phyloP scores from a whole-genome alignment of 2,888 invertebrate species.

The Caenorhabditis doughertyi region DNA sequence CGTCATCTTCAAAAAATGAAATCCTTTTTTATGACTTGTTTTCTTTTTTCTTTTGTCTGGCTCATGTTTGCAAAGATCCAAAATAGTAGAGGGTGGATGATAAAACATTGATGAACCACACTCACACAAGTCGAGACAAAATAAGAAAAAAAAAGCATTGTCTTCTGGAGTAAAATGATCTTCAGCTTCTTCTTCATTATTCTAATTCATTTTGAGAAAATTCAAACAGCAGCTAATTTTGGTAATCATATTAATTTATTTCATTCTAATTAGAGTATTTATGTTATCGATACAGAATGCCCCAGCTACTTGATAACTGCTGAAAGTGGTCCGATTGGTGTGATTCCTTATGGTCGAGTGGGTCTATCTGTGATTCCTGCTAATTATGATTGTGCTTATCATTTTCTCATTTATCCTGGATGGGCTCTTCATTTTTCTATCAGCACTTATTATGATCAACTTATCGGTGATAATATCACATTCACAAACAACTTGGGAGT shows the following conservation, averaged over 20 bases:
- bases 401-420: conserved; percentile 46
- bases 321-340: conserved; percentile 49
- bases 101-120: conserved; percentile 46
- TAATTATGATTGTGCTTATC: conserved; percentile 35
- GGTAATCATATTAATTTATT: background rate
- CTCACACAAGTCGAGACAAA: background rate
- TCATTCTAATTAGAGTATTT: background rate
- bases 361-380: conserved; percentile 57
- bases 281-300: conserved; percentile 19
- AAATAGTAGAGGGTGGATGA: conserved; percentile 39
- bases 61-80: conserved; percentile 12
- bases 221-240: background rate
- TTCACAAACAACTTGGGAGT: conserved; percentile 49
- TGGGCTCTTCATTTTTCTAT: conserved; percentile 56
- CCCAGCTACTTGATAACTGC: conserved; percentile 36
- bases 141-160: conserved; percentile 1
- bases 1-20: background rate
- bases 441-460: conserved; percentile 49
- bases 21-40: conserved; percentile 9
- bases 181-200: conserved; percentile 5
- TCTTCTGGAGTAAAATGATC: conserved; percentile 16
- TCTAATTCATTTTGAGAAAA: background rate
- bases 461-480: conserved; percentile 45
- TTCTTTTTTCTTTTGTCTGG: conserved; percentile 17
- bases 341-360: conserved; percentile 46